phyloP scores from a whole-genome alignment of 2,113 vertebrate genomes.

The Solea senegalensis region DNA sequence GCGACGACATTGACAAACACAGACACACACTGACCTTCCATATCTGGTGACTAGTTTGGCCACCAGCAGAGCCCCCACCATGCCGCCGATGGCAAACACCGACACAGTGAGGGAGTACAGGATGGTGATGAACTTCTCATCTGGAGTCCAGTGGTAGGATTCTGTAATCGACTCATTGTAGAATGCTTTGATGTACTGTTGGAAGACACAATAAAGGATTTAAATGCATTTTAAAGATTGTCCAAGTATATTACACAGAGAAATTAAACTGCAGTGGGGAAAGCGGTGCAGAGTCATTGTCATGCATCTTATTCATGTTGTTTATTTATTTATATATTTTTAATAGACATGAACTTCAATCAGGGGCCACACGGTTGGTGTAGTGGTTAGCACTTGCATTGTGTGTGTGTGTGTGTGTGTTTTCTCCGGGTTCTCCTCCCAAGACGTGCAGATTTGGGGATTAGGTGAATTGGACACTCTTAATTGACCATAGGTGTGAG shows the following conservation, averaged over 20 bases:
- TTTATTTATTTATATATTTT: background rate
- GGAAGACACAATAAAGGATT: background rate
- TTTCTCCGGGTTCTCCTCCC: no score
- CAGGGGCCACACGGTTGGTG: no score
- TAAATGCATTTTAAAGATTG: background rate
- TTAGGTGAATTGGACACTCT: no score
- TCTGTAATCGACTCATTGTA: conserved; percentile 83
- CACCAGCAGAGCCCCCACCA: conserved; percentile 86
- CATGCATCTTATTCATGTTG: background rate
- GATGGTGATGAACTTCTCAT: conserved; percentile 76
- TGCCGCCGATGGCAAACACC: conserved; percentile 88
- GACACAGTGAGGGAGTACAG: conserved; percentile 90
- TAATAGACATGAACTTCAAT: background rate
- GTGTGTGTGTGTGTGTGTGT: no score
- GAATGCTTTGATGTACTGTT: conserved; percentile 90
- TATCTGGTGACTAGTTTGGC: conserved; percentile 84
- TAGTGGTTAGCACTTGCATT: no score
- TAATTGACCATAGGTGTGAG: no score
- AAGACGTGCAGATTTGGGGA: no score
- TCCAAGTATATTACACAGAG: background rate
- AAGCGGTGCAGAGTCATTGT: background rate
- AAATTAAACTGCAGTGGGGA: background rate
- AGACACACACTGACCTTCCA: conserved; percentile 78
- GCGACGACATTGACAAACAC: background rate
- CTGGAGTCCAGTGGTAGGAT: conserved; percentile 66